Evolutionary conservation across 1,140 invertebrate genomes (phyloP).

Genomic region (Andricus grossulariae): DNA sequence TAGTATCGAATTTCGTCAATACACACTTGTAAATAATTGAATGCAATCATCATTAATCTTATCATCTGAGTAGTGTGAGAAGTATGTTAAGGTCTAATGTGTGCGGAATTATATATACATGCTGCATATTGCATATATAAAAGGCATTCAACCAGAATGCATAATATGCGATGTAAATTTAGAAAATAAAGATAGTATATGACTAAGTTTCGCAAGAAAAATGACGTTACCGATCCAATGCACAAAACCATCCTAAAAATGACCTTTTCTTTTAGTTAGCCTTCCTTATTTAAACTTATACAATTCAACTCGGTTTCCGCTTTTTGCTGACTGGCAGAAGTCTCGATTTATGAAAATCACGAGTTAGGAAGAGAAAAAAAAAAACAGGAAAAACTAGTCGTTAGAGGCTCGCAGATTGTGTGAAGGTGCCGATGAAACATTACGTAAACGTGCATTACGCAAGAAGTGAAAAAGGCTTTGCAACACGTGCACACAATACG

Average conservation of each 20-base stretch:
- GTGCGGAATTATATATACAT: conserved; percentile 29
- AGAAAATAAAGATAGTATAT: conserved; percentile 42
- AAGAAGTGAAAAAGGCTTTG: conserved; percentile 19
- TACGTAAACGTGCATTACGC: conserved; percentile 19
- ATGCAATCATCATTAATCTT: conserved; percentile 42
- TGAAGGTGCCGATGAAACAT: background rate
- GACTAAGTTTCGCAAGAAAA: conserved; percentile 20
- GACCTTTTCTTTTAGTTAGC: background rate
- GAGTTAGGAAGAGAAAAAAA: background rate
- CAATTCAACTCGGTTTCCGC: too few species aligned
- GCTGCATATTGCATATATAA: conserved; percentile 29
- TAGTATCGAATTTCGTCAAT: conserved; percentile 33
- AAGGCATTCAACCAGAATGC: background rate
- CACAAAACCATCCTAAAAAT: background rate
- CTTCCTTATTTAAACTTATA: background rate
- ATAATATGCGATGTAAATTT: conserved; percentile 39
- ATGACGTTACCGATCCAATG: background rate
- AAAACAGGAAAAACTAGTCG: conserved; percentile 2
- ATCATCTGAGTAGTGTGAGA: conserved; percentile 35
- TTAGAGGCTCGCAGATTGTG: background rate
- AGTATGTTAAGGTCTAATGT: conserved; percentile 14
- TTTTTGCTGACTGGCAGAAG: too few species aligned
- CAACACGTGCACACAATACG: conserved; percentile 21
- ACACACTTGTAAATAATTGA: conserved; percentile 45
- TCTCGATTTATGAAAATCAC: too few species aligned